Base-by-base conservation (phyloP, 2,113 vertebrate species). In the Equus quagga region DNA sequence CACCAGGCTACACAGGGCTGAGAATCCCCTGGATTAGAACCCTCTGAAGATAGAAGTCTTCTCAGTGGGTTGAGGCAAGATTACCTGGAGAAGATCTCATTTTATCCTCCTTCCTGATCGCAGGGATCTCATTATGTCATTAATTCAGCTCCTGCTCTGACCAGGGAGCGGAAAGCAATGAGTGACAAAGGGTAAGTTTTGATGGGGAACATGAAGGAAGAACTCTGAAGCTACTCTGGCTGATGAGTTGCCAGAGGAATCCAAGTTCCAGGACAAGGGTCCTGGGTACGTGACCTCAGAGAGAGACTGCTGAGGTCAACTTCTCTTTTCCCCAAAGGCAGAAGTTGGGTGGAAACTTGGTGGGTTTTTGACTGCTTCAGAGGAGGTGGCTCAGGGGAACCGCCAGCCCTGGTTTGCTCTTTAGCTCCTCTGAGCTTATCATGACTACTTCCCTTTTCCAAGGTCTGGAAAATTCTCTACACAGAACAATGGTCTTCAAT, bases 301-400 rank as follows among this genome's bases (percentile, higher is more conserved):
- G 41, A 92, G 44, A 56, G 19, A n/a, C 44, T 0, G 10, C n/a
- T 14, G 76, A 60, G 6, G 31, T 49, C 76, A 62, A 56, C 94
- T 94, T 91, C 81, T 6, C 76, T 87, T 96, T 97, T 93, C 64
- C 28, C 51, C 54, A 58, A 72, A 97, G 51, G 33, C 5, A 17
- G 88, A 97, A 79, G 6, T 13, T 70, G 36, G 44, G 75, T 6
- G 28, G 83, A 85, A 92, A 76, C 12, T 84, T 67, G 14, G 67
- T 69, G 83, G 54, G 49, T 17, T 92, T 96, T 76, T 51, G 8
- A 51, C n/a, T 6, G 28, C 44, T 65, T 87, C 31, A 1, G 62
- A 56, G 31, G 56, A 31, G 28, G 41, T 19, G 49, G 26, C 78
- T 58, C 11, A 2, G 31, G 73, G 81, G 28, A 88, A 80, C 62